phyloP scores from a whole-genome alignment of 2,888 invertebrate genomes.

The Mechanitis mazaeus region DNA sequence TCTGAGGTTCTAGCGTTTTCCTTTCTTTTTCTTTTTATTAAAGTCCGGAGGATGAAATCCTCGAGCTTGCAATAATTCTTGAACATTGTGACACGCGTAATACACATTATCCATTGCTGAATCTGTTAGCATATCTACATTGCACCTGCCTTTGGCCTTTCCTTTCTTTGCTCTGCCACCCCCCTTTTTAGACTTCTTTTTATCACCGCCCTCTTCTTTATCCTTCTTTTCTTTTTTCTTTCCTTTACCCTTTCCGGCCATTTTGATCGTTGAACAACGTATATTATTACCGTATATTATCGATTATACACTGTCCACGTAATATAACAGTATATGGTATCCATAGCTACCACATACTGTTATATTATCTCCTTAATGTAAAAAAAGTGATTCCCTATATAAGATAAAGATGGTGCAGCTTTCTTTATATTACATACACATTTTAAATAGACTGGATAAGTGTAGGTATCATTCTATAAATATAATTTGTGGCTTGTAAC shows the following conservation, averaged over 20 bases:
- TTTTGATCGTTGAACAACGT: slow-evolving; percentile 22
- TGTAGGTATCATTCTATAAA: not conserved
- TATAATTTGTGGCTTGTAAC: not conserved
- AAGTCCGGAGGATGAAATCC: slow-evolving; percentile 94
- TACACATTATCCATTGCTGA: slow-evolving; percentile 96
- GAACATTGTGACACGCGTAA: slow-evolving; percentile 94
- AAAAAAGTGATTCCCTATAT: too few species aligned
- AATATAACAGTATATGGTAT: not conserved
- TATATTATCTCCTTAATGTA: too few species aligned
- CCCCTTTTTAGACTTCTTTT: slow-evolving; percentile 71
- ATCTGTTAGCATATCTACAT: slow-evolving; percentile 90
- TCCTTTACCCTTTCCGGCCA: slow-evolving; percentile 60
- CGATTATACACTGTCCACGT: slow-evolving; percentile 24
- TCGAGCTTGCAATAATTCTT: slow-evolving; percentile 88
- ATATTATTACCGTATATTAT: slow-evolving; percentile 24
- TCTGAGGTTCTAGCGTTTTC: slow-evolving; percentile 64
- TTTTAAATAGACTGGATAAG: too few species aligned
- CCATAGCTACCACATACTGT: not conserved
- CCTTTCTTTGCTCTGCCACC: slow-evolving; percentile 71
- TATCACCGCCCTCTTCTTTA: slow-evolving; percentile 55
- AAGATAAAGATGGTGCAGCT: too few species aligned
- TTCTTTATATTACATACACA: too few species aligned
- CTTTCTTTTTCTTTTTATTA: slow-evolving; percentile 91
- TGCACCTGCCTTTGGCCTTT: slow-evolving; percentile 80
- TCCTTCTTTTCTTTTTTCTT: slow-evolving; percentile 77